Conservation (phyloP, 2,113 vertebrate species). For the Cranoglanis bouderius region DNA sequence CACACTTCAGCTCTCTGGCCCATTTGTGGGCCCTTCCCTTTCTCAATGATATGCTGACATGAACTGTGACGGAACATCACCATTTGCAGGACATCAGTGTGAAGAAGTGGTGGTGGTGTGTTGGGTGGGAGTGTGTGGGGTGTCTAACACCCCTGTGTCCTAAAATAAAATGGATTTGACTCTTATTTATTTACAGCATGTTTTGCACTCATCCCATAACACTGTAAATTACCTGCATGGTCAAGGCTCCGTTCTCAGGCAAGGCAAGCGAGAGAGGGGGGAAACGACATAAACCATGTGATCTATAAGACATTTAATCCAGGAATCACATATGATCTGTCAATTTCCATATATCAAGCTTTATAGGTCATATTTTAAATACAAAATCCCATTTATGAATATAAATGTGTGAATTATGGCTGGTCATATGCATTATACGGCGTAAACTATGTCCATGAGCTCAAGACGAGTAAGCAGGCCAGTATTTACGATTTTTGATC, state of each 20-base stretch:
- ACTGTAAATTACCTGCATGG: constrained; percentile 79
- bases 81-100: constrained; percentile 54
- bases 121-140: neutral
- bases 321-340: constrained; percentile 78
- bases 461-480: constrained; percentile 61
- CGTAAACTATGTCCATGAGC: constrained; percentile 68
- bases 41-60: constrained; percentile 68
- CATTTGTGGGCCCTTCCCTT: constrained; percentile 64
- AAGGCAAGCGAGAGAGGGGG: constrained; percentile 44
- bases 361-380: constrained; percentile 79
- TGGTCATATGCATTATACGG: constrained; percentile 64
- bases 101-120: constrained; percentile 13
- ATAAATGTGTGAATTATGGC: constrained; percentile 74
- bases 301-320: constrained; percentile 78
- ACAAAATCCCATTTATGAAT: constrained; percentile 76
- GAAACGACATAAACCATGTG: constrained; percentile 68
- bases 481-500: constrained; percentile 70
- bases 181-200: constrained; percentile 82
- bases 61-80: constrained; percentile 58
- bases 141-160: constrained; percentile 51
- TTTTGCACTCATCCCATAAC: constrained; percentile 80
- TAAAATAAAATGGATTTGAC: constrained; percentile 72
- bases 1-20: constrained; percentile 65
- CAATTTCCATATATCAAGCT: constrained; percentile 78
- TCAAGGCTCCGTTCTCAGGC: constrained; percentile 74